Percentiles rank a stretch among this genome's conserved stretches.
Conservation (phyloP, 2,113 vertebrate species). For the Serilophus lunatus region DNA sequence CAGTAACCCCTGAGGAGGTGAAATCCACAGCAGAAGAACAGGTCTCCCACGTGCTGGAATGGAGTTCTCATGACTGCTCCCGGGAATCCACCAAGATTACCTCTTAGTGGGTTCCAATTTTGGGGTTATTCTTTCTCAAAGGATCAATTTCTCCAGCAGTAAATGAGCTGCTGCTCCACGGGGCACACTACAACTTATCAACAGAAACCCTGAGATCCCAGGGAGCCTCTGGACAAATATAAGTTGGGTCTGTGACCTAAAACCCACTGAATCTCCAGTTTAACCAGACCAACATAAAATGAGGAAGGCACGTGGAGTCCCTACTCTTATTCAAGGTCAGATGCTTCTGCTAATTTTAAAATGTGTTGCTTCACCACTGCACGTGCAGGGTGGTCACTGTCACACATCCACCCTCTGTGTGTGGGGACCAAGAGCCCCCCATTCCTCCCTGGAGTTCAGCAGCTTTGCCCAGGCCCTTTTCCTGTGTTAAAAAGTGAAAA, state of each 20-base stretch:
- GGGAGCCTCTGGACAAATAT: not conserved
- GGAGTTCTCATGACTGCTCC: not conserved
- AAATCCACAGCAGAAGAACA: not conserved
- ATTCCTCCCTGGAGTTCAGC: not conserved
- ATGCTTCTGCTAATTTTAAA: not conserved
- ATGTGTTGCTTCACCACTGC: accelerated
- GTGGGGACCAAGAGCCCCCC: accelerated
- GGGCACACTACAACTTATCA: accelerated
- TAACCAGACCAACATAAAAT: not conserved
- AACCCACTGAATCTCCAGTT: not conserved
- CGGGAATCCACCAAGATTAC: not conserved
- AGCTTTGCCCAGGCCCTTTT: not conserved
- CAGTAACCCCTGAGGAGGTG: not conserved
- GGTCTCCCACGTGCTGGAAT: accelerated
- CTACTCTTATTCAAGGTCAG: accelerated
- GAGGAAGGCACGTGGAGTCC: accelerated
- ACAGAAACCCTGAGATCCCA: not conserved
- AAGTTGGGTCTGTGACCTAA: not conserved
- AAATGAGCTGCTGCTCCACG: not conserved
- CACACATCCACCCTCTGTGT: accelerated
- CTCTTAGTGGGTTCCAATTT: not conserved
- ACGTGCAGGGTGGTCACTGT: accelerated
- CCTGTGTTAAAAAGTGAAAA: accelerated
- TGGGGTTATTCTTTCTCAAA: not conserved
- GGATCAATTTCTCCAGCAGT: not conserved